These are phyloP conservation scores for Iselma pallidipennis DNA, from an alignment of 2,888 invertebrate species.

Conservation along the genomic window DNA sequence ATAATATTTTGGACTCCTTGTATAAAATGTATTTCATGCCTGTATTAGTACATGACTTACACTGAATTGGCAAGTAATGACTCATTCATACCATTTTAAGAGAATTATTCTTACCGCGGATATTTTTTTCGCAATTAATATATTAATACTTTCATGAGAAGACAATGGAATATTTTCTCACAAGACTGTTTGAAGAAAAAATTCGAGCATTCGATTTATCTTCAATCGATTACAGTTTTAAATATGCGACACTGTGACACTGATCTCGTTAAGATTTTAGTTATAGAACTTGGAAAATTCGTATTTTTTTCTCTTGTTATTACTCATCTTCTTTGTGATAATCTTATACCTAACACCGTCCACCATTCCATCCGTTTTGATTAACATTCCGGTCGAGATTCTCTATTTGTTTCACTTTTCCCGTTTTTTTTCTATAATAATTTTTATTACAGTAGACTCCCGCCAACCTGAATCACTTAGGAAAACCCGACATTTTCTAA, in stretches of 20 bases:
- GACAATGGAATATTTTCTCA: too few relatives aligned
- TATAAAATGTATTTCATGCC: conserved; percentile 21
- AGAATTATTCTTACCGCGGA: conserved; percentile 9
- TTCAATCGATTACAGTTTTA: too few relatives aligned
- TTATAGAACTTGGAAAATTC: too few relatives aligned
- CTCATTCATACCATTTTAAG: conserved; percentile 23
- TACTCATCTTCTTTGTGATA: neutral
- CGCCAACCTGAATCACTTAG: too few relatives aligned
- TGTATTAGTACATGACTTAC: conserved; percentile 27
- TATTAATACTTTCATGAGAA: conserved; percentile 10
- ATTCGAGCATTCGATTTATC: too few relatives aligned
- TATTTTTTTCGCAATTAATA: neutral
- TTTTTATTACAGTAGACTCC: too few relatives aligned
- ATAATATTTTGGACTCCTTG: too few relatives aligned
- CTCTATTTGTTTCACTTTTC: neutral
- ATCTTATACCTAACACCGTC: neutral
- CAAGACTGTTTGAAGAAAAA: too few relatives aligned
- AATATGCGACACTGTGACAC: too few relatives aligned
- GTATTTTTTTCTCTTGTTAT: neutral
- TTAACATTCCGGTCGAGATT: neutral
- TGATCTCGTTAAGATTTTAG: too few relatives aligned
- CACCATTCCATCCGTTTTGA: neutral
- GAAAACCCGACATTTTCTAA: too few relatives aligned
- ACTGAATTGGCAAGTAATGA: conserved; percentile 16
- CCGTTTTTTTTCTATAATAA: neutral